Evolutionary conservation across 2,888 invertebrate genomes (phyloP), one percentile per base, ranked within the genome.

Genomic region (Ennomos fuscantarius): DNA sequence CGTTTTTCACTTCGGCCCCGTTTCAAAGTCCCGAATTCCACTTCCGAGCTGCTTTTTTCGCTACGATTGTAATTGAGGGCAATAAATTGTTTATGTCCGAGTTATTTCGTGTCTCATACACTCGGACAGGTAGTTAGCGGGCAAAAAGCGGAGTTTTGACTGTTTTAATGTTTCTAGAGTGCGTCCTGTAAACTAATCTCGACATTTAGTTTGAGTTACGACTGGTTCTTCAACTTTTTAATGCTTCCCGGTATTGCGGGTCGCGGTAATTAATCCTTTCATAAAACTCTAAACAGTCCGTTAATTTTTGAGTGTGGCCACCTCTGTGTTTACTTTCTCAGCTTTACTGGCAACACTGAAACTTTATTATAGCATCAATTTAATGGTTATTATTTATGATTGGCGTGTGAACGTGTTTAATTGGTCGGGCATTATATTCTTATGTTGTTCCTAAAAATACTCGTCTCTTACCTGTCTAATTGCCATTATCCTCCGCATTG

Each of bases 51-150:
- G 70, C 76, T 86, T 90, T 89, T 68, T 90, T 87, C 82, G 82
- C 85, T 79, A 82, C 86, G 81, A 85, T 86, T 85, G 86, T 90
- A 89, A 89, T 89, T 89, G 89, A 80, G 82, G 85, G 82, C 80
- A 81, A 87, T 91, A 89, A 87, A 87, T 91, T 84, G 81, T 86
- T 84, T 81, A 81, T 84, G 85, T 81, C 57, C 35, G 80, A 78
- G 82, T 84, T 82, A 84, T 81, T 81, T 78, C 78, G 79, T 80
- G 73, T 80, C 77, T 76, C 75, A 70, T 76, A 71, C 70, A 66
- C 68, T 48, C 37, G 65, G 70, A 72, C 79, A 75, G 79, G 82
- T 84, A 79, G 82, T 82, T 82, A 82, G 77, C 75, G 77, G 80
- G 76, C 77, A 79, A 74, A 82, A 86, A 82, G 76, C 78, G 76